Percentiles rank a stretch among this genome's conserved stretches.
phyloP scores from a whole-genome alignment of 2,888 invertebrate genomes.

The Furcula furcula region DNA sequence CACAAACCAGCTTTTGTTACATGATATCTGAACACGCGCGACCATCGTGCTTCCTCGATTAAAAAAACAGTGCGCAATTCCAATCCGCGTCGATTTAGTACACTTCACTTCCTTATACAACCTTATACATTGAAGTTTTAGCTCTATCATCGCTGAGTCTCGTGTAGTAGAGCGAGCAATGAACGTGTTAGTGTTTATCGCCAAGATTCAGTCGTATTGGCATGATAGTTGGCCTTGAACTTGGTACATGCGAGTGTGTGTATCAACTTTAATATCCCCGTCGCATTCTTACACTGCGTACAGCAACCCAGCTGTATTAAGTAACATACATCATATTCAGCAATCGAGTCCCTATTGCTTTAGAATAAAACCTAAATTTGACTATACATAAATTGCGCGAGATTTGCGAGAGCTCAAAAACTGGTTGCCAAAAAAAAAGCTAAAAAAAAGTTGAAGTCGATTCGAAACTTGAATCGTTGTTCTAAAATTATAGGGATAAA shows the following conservation, averaged over 20 bases:
- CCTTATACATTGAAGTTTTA: constrained; percentile 5
- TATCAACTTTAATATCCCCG: constrained; percentile 36
- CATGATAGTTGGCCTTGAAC: constrained; percentile 38
- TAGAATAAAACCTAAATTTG: constrained; percentile 2
- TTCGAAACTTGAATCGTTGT: background rate
- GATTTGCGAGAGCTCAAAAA: constrained; percentile 16
- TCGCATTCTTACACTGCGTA: constrained; percentile 13
- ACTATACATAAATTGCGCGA: background rate
- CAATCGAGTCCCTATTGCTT: background rate
- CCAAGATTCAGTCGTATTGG: constrained; percentile 3
- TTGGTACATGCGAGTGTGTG: constrained; percentile 32
- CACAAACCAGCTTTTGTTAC: constrained; percentile 4
- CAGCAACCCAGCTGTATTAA: background rate
- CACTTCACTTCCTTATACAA: background rate
- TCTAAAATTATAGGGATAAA: no score
- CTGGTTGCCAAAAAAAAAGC: constrained; percentile 25
- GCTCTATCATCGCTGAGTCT: background rate
- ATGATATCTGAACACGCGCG: constrained; percentile 1
- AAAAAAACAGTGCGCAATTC: constrained; percentile 1
- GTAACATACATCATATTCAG: background rate
- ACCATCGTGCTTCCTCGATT: constrained; percentile 1
- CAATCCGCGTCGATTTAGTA: background rate
- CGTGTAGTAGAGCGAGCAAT: constrained; percentile 1
- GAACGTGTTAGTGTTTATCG: constrained; percentile 6
- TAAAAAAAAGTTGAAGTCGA: constrained; percentile 1